Conservation (phyloP, 2,797 vertebrate genomes). For the Microctenopoma steveboyesi region DNA sequence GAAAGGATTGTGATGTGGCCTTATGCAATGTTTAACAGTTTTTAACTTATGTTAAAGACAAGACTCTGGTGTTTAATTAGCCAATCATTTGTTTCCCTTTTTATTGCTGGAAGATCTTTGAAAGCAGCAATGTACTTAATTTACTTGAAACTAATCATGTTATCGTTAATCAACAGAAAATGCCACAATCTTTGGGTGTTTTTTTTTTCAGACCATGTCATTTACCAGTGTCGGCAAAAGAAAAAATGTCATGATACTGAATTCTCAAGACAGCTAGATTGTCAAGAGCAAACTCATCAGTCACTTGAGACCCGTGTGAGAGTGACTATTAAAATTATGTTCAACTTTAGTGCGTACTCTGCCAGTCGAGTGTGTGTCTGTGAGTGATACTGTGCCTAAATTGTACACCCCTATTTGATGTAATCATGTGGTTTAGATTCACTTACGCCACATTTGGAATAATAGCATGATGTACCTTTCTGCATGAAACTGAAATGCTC, state of each 20-base stretch:
- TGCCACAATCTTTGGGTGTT: not conserved
- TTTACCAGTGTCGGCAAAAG: too few species aligned
- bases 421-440: conserved; percentile 43
- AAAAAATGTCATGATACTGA: conserved; percentile 10
- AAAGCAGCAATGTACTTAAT: conserved; percentile 11
- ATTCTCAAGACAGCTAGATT: conserved; percentile 20
- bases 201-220: too few species aligned
- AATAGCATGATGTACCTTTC: conserved; percentile 29
- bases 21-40: not conserved
- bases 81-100: conserved; percentile 25
- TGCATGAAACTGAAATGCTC: conserved; percentile 21
- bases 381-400: not conserved
- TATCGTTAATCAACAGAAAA: conserved; percentile 19
- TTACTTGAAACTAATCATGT: conserved; percentile 1
- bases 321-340: not conserved
- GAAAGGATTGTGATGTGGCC: not conserved
- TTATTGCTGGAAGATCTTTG: conserved; percentile 22
- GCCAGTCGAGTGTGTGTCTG: not conserved
- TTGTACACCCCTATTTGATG: conserved; percentile 13
- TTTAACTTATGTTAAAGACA: not conserved
- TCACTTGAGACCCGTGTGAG: not conserved
- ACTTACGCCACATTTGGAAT: conserved; percentile 42
- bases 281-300: conserved; percentile 2
- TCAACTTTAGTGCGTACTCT: not conserved
- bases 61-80: conserved; percentile 9